Evolutionary conservation across 2,888 invertebrate genomes (phyloP).

Genomic region (Limnephilus auricula): DNA sequence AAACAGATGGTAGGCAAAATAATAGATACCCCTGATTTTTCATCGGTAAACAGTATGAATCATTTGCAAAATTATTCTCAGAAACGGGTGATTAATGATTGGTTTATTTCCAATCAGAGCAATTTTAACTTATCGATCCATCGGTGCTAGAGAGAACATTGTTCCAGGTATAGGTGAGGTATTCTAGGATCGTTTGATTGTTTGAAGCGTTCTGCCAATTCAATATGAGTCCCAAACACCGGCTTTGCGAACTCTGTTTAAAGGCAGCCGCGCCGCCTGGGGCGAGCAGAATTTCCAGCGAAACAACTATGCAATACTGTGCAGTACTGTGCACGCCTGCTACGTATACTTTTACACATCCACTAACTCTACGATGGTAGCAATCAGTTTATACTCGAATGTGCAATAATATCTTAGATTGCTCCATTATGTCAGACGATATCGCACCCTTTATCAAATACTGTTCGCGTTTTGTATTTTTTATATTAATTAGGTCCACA

Average conservation of each 20-base stretch:
- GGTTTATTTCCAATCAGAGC: neutral
- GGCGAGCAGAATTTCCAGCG: neutral
- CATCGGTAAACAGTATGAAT: neutral
- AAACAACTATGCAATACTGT: neutral
- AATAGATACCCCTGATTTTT: neutral
- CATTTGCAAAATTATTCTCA: neutral
- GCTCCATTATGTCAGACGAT: neutral
- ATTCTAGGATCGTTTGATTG: neutral
- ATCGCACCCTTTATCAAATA: neutral
- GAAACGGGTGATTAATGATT: neutral
- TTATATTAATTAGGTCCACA: too few species aligned
- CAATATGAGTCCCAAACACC: neutral
- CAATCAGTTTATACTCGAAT: neutral
- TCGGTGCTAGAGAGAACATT: neutral
- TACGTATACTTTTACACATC: neutral
- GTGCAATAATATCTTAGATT: neutral
- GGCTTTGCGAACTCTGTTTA: neutral
- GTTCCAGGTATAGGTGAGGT: neutral
- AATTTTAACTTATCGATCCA: neutral
- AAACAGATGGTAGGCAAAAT: too few species aligned
- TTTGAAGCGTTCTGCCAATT: slow-evolving; percentile 11
- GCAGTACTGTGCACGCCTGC: neutral
- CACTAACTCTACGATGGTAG: neutral
- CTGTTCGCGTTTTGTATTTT: neutral
- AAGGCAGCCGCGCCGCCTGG: neutral